These are phyloP conservation scores for Chymomyza caudatula DNA, from an alignment of 2,888 invertebrate species.

Conservation along the genomic window DNA sequence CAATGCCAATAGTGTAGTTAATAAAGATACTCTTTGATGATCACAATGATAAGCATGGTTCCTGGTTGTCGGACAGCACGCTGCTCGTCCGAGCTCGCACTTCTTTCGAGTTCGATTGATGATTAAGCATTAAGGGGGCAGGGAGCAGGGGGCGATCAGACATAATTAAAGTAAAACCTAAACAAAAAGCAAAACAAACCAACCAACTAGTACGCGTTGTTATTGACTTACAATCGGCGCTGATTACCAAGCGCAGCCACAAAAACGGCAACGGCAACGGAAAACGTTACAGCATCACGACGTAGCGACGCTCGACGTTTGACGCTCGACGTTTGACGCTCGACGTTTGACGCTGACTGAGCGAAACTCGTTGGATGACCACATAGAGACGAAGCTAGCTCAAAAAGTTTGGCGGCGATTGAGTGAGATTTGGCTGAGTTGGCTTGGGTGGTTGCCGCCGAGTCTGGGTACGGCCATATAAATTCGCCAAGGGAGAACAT, in stretches of 20 bases:
- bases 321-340: neutral
- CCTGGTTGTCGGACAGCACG: neutral
- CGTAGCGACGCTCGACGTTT: neutral
- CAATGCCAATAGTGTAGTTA: neutral
- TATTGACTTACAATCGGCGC: constrained; percentile 61
- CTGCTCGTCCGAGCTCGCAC: neutral
- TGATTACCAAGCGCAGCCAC: constrained; percentile 37
- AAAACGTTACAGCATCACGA: constrained; percentile 65
- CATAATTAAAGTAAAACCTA: constrained; percentile 1
- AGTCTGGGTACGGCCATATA: constrained; percentile 50
- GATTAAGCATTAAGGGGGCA: neutral
- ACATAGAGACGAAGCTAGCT: constrained; percentile 29
- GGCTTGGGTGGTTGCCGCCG: neutral
- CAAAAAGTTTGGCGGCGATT: constrained; percentile 35
- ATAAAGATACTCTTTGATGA: neutral
- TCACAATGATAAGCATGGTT: neutral
- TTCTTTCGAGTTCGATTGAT: neutral
- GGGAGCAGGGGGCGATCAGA: neutral
- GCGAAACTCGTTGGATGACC: constrained; percentile 43
- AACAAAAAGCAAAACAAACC: neutral
- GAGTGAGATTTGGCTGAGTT: constrained; percentile 20
- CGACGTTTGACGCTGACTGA: neutral
- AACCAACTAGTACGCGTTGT: constrained; percentile 59
- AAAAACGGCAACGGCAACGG: neutral
- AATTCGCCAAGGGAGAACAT: constrained; percentile 77